These are phyloP conservation scores for Leucopternis melanops DNA, from an alignment of 2,113 vertebrate species.

Conservation along the genomic window DNA sequence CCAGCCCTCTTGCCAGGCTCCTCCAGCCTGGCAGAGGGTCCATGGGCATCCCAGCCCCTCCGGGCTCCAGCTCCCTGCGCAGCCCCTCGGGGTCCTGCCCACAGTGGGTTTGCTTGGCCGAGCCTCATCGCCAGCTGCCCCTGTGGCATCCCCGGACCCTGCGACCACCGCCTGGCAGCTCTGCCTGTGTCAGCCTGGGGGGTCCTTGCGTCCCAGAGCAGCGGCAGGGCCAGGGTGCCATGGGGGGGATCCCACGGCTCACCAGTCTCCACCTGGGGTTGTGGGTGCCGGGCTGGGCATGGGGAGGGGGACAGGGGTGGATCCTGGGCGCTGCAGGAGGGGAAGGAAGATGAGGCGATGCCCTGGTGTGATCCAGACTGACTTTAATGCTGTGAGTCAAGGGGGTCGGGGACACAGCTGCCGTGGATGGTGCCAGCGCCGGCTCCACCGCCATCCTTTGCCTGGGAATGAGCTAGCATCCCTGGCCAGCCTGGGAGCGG, in stretches of 20 bases:
- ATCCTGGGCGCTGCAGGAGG: accelerated
- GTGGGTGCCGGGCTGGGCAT: too few relatives aligned
- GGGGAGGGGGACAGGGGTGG: accelerated
- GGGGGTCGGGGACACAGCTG: background rate
- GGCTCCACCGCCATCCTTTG: background rate
- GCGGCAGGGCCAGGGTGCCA: accelerated
- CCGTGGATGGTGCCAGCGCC: accelerated
- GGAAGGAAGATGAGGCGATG: accelerated
- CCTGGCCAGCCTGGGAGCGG: background rate
- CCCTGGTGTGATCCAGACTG: background rate
- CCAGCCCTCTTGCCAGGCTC: too few relatives aligned
- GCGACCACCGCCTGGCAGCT: too few relatives aligned
- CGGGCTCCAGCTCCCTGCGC: too few relatives aligned
- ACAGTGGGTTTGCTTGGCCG: background rate
- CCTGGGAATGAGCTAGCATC: background rate
- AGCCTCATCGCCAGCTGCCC: background rate
- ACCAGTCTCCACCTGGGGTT: background rate
- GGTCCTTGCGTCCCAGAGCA: background rate
- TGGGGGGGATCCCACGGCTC: accelerated
- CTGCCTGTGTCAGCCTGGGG: background rate
- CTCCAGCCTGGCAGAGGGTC: too few relatives aligned
- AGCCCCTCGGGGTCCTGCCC: background rate
- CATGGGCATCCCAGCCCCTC: too few relatives aligned
- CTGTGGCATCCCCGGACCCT: background rate
- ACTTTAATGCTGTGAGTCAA: background rate